phyloP scores from a whole-genome alignment of 2,888 invertebrate species.

The Agrotis ipsilon region DNA sequence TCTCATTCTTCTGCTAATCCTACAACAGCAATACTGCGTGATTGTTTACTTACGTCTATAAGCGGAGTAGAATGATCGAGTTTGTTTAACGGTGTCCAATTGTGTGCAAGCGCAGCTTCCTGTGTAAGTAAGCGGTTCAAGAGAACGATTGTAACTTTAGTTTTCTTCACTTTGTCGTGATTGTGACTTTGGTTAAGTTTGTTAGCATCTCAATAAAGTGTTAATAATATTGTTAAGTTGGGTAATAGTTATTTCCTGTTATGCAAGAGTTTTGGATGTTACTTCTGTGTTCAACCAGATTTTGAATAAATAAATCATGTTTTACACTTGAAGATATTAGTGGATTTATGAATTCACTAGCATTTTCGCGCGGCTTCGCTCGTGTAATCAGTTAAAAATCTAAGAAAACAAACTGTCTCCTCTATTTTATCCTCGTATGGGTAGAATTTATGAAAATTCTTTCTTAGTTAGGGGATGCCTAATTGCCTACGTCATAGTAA shows the following conservation, averaged over 20 bases:
- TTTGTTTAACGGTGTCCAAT: conserved; percentile 58
- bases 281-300: neutral
- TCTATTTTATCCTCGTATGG: no score
- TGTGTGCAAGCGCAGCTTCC: conserved; percentile 59
- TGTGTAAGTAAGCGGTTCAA: conserved; percentile 51
- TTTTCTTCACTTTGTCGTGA: conserved; percentile 43
- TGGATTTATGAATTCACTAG: no score
- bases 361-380: no score
- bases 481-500: no score
- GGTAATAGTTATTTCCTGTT: conserved; percentile 35
- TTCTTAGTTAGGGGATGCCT: no score
- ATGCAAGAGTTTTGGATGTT: neutral
- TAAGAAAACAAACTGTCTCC: no score
- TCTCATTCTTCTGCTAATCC: conserved; percentile 24
- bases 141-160: conserved; percentile 45
- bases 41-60: conserved; percentile 40
- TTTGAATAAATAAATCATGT: neutral
- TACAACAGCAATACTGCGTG: conserved; percentile 36
- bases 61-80: conserved; percentile 55
- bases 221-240: conserved; percentile 27
- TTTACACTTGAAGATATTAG: neutral
- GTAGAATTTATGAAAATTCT: no score
- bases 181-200: conserved; percentile 51
- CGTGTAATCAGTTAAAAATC: no score
- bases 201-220: conserved; percentile 46